Base-by-base conservation (phyloP, 2,113 vertebrate species). In the Otus sunia region DNA sequence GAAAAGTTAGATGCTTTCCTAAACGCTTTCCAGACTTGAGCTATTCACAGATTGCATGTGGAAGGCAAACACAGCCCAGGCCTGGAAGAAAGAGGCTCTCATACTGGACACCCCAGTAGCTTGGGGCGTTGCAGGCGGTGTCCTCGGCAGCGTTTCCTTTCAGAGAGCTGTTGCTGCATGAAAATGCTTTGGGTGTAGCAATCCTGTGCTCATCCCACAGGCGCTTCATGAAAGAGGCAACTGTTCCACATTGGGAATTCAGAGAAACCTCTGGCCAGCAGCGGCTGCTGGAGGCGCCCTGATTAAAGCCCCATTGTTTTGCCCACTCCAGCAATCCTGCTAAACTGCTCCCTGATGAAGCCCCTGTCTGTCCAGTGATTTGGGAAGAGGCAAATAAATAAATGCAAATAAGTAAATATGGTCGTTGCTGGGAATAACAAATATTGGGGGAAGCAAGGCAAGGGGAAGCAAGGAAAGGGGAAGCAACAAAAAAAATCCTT, bases 291-390 rank as follows among this genome's bases (percentile, higher is more conserved):
- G 81, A 93, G 92, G 94, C 79, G 0, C 82, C 80, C 92, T 45
- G 58, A 92, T 95, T 97, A 97, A 97, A 96, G 93, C 87, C 55
- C 84, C 91, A 96, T 97, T 97, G 94, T 97, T 96, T 94, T 87
- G 67, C 73, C 89, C 87, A 63, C 89, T 88, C 91, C 58, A 62
- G 50, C 29, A 49, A 80, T 20, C 60, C 86, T 63, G 49, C 81
- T 72, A 72, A 92, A 91, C 80, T 2, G 1, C 34, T 94, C 84
- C 77, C 91, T 78, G 52, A 59, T 78, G 80, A 95, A 96, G 89
- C 41, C n/a, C 43, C 80, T 3, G 21, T 88, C 92, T 95, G 77
- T 79, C 87, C 96, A 83, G 84, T 5, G 67, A 62, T 88, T 96
- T 85, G 63, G 62, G 92, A 85, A 91, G 76, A 94, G 60, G 37